These are phyloP conservation scores for Centropristis striata DNA, from an alignment of 2,113 vertebrate species.

Conservation along the genomic window DNA sequence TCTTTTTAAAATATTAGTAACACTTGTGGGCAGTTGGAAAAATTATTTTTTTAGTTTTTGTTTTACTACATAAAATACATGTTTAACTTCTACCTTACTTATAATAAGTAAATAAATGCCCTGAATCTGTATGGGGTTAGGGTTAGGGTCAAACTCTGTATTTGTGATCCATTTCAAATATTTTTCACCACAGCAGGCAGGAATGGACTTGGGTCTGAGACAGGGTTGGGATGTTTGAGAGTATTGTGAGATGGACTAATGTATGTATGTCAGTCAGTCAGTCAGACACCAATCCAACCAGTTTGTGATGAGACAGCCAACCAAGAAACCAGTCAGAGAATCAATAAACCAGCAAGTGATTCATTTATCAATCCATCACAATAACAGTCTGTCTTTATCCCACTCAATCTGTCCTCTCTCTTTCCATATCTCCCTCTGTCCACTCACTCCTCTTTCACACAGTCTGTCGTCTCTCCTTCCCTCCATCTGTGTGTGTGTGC, in stretches of 20 bases:
- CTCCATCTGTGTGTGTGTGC: conserved; percentile 18
- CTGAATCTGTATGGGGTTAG: no score
- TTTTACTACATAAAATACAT: no score
- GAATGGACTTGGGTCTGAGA: neutral
- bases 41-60: no score
- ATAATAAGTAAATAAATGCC: no score
- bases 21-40: no score
- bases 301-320: conserved; percentile 1
- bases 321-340: conserved; percentile 6
- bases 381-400: conserved; percentile 29
- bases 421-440: neutral
- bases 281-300: neutral
- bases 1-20: no score
- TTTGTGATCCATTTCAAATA: neutral
- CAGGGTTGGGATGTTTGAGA: no score
- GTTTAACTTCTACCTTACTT: no score
- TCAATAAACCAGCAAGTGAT: conserved; percentile 33
- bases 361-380: conserved; percentile 39
- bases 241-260: neutral
- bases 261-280: neutral
- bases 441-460: conserved; percentile 6
- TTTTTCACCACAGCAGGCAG: neutral
- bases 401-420: conserved; percentile 1
- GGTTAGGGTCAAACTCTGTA: neutral
- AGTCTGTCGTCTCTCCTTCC: conserved; percentile 7